Evolutionary conservation across 2,797 vertebrate species (phyloP), one percentile per base, ranked within the genome.

Genomic region (Ciconia nigra): DNA sequence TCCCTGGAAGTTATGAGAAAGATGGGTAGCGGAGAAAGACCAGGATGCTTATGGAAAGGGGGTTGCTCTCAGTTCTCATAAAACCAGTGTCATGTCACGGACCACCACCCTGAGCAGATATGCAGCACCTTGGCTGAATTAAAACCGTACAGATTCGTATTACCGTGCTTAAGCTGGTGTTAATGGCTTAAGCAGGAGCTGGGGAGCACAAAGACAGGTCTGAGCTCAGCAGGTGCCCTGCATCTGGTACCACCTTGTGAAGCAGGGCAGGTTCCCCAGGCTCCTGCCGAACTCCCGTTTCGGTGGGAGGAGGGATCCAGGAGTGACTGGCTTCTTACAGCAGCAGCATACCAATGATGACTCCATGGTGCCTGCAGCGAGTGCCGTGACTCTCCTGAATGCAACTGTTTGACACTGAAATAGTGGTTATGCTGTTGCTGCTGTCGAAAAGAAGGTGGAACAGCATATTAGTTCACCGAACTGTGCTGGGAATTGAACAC

Each of bases 391-490:
- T 76, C 46, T 66, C n/a, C 72, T 46, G 51, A 77, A 81, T 26
- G 61, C 42, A 51, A 22, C 31, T 44, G 13, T 35, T 57, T 20
- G 54, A 79, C 37, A 7, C 26, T 5, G 54, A 62, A 84, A 69
- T 3, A 55, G 24, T 8, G 42, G 47, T 39, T 51, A 39, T 44
- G 72, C 67, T 80, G 67, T 14, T 44, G 49, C 57, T 78, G 76
- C 31, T 55, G 71, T 16, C 3, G 0, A 63, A 67, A 72, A 52
- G 12, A 37, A 41, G 63, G 44, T 80, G 59, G 39, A 74, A 72
- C 0, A 0, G 52, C n/a, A 6, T 19, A 44, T 51, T 25, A 44
- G 52, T 10, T 59, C 69, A 41, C 13, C 0, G 0, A 71, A 26
- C 47, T 59, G 41, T n/a, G 47, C 82, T 58, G 77, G 79, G 82